phyloP scores from a whole-genome alignment of 2,888 invertebrate genomes.

The Cremastinae sp. region DNA sequence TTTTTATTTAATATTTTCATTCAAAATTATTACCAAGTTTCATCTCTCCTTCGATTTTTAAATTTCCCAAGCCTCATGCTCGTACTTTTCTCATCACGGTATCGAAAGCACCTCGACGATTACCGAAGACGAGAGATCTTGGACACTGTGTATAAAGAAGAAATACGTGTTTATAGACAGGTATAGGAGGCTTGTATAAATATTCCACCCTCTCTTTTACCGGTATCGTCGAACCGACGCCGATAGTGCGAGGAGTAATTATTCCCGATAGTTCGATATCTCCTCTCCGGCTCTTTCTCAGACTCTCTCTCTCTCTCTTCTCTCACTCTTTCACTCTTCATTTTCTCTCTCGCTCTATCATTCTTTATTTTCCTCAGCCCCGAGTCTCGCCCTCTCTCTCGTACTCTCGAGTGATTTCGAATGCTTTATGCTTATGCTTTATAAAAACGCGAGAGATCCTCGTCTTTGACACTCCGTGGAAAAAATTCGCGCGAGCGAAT shows the following conservation, averaged over 20 bases:
- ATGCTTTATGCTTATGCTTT: constrained; percentile 71
- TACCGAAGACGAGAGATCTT: too few relatives aligned
- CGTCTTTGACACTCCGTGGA: constrained; percentile 16
- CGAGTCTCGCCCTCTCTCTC: constrained; percentile 55
- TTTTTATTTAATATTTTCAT: too few relatives aligned
- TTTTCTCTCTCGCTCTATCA: constrained; percentile 29
- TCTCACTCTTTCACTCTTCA: background rate
- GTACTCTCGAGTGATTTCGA: constrained; percentile 55
- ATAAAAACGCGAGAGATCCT: constrained; percentile 59
- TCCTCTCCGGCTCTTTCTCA: constrained; percentile 53
- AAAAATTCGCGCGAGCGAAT: background rate
- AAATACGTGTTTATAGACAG: background rate
- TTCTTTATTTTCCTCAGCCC: constrained; percentile 48
- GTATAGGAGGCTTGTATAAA: constrained; percentile 15
- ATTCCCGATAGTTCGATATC: constrained; percentile 73
- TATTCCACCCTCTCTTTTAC: constrained; percentile 62
- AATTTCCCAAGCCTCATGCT: too few relatives aligned
- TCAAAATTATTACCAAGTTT: too few relatives aligned
- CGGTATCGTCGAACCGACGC: constrained; percentile 65
- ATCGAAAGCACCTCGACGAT: too few relatives aligned
- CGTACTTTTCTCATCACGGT: too few relatives aligned
- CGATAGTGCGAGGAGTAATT: constrained; percentile 76
- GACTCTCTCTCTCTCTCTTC: constrained; percentile 17
- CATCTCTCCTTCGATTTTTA: too few relatives aligned
- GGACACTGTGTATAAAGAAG: background rate